These are phyloP conservation scores for Anguilla anguilla DNA, from an alignment of 2,797 vertebrate genomes.

Conservation along the genomic window DNA sequence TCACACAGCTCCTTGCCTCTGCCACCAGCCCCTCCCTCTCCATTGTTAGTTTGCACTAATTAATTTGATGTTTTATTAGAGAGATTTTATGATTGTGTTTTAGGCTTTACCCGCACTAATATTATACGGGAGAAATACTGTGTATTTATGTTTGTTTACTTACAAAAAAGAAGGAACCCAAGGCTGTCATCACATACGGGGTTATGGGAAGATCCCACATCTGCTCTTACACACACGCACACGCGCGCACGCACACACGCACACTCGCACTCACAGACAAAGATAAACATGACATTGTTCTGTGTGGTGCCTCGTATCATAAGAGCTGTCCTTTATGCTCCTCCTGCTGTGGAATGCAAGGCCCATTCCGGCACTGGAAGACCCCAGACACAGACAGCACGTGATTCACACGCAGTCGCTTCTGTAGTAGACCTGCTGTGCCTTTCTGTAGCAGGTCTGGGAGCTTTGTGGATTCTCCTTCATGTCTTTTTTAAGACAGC, in stretches of 20 bases:
- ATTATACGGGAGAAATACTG: constrained; percentile 47
- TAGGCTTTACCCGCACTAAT: constrained; percentile 52
- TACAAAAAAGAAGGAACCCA: constrained; percentile 35
- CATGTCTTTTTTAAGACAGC: not conserved
- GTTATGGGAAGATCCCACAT: constrained; percentile 4
- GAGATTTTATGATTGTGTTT: constrained; percentile 46
- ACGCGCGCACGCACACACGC: not conserved
- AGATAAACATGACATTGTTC: not conserved
- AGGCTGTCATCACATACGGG: constrained; percentile 11
- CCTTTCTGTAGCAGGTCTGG: constrained; percentile 30
- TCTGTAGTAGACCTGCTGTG: constrained; percentile 12
- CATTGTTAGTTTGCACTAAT: constrained; percentile 74
- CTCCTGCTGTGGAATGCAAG: not conserved
- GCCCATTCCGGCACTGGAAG: not conserved
- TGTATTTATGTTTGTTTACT: constrained; percentile 47
- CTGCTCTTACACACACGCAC: not conserved
- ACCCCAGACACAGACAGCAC: not conserved
- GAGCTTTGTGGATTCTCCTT: constrained; percentile 12
- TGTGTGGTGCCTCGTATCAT: constrained; percentile 8
- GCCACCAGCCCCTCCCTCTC: constrained; percentile 30
- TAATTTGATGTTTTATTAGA: constrained; percentile 54
- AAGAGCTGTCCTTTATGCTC: not conserved
- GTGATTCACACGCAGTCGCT: not conserved
- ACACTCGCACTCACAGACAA: not conserved
- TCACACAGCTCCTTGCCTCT: not conserved